A percentile compares a stretch with the other conserved stretches of the same genome.
Evolutionary conservation across 2,113 vertebrate genomes (phyloP).

Genomic region (Campylomormyrus numenius): DNA sequence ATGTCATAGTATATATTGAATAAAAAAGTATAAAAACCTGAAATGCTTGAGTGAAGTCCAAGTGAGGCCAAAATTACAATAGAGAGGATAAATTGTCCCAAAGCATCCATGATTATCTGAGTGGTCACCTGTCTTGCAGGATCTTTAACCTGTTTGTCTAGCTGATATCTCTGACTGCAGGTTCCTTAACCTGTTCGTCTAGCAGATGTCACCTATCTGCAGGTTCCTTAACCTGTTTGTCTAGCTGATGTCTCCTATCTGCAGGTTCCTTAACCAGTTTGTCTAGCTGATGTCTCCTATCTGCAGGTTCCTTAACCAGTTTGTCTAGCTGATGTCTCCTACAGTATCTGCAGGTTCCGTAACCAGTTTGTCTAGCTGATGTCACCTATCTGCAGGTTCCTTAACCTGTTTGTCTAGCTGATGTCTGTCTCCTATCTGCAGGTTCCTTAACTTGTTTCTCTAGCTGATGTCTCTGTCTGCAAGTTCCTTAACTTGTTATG

Average conservation of each 20-base stretch:
- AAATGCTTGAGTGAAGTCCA: constrained; percentile 17
- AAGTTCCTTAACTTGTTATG: not conserved
- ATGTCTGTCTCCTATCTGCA: not conserved
- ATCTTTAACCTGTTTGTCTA: not conserved
- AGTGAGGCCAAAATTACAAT: not conserved
- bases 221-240: not conserved
- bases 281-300: not conserved
- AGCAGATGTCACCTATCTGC: not conserved
- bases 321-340: not conserved
- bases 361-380: not conserved
- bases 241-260: not conserved
- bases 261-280: not conserved
- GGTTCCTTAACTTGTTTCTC: not conserved
- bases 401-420: not conserved
- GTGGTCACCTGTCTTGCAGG: not conserved
- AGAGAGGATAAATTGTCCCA: not conserved
- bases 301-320: not conserved
- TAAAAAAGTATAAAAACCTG: constrained; percentile 12
- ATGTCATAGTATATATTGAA: not conserved
- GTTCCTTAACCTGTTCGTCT: not conserved
- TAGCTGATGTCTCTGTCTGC: not conserved
- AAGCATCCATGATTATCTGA: not conserved
- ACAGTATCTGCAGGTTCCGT: not conserved
- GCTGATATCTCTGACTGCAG: not conserved
- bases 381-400: not conserved